Conservation (phyloP, 1,140 invertebrate species). For the Cyclargus thomasi region DNA sequence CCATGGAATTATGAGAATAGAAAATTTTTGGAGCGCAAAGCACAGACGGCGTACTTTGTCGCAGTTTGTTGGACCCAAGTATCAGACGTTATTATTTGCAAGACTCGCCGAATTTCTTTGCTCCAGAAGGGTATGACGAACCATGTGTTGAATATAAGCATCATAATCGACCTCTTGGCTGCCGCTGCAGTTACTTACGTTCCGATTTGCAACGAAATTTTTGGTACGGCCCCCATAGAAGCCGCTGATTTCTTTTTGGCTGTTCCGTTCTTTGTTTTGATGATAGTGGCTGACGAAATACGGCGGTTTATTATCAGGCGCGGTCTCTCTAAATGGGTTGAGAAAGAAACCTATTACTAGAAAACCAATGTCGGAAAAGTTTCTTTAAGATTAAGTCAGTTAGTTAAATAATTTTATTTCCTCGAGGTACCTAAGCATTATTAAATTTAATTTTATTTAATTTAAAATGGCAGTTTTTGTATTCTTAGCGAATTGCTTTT, state of each 20-base stretch:
- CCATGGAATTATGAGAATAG: constrained; percentile 82
- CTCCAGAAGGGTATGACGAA: constrained; percentile 88
- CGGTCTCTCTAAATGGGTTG: constrained; percentile 85
- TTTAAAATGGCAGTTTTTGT: too few relatives aligned
- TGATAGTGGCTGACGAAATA: constrained; percentile 85
- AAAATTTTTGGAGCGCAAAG: constrained; percentile 84
- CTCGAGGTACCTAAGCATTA: neutral
- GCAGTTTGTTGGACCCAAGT: constrained; percentile 87
- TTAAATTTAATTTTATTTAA: neutral
- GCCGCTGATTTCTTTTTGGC: constrained; percentile 85
- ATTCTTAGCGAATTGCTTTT: too few relatives aligned
- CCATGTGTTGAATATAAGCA: constrained; percentile 81
- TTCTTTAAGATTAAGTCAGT: too few relatives aligned
- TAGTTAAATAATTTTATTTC: too few relatives aligned
- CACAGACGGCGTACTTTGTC: constrained; percentile 88
- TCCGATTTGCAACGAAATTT: constrained; percentile 80
- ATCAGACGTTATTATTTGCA: constrained; percentile 88
- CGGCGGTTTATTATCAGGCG: constrained; percentile 83
- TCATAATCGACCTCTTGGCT: constrained; percentile 80
- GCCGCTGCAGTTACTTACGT: constrained; percentile 82
- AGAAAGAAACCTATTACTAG: constrained; percentile 88
- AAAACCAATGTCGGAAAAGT: too few relatives aligned
- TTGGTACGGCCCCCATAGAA: constrained; percentile 72
- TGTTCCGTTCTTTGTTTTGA: constrained; percentile 83
- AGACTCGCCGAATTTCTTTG: constrained; percentile 85